Conservation (phyloP, 2,113 vertebrate genomes). For the Nycticryphes semicollaris region DNA sequence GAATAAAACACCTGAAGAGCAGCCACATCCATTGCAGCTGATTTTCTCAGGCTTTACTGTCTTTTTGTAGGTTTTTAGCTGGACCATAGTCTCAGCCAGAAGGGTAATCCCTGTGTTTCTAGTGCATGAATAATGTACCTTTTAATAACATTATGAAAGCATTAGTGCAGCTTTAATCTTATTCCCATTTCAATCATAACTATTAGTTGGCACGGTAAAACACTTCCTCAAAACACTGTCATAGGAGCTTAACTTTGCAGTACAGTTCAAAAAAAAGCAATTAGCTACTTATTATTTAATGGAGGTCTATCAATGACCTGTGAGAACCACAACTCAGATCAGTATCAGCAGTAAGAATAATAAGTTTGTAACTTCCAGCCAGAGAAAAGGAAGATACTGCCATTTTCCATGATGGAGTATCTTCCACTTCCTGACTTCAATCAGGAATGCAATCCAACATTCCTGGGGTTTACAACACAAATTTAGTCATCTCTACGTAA, state of each 20-base stretch:
- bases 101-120: background rate
- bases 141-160: background rate
- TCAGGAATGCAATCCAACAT: conserved; percentile 6
- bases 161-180: conserved; percentile 3
- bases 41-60: background rate
- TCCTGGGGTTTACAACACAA: conserved; percentile 45
- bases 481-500: conserved; percentile 10
- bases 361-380: background rate
- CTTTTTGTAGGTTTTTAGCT: background rate
- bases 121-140: background rate
- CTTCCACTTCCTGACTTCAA: conserved; percentile 25
- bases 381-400: background rate
- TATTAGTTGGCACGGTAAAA: background rate
- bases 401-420: background rate
- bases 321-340: background rate
- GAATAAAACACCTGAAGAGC: background rate
- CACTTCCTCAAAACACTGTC: background rate
- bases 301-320: background rate
- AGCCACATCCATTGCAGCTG: background rate
- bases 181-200: background rate
- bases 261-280: conserved; percentile 5
- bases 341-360: background rate
- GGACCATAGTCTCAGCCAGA: background rate
- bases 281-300: conserved; percentile 46
- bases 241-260: conserved; percentile 3